Evolutionary conservation across 1,140 invertebrate genomes (phyloP).

Genomic region (Leptopilina boulardi): DNA sequence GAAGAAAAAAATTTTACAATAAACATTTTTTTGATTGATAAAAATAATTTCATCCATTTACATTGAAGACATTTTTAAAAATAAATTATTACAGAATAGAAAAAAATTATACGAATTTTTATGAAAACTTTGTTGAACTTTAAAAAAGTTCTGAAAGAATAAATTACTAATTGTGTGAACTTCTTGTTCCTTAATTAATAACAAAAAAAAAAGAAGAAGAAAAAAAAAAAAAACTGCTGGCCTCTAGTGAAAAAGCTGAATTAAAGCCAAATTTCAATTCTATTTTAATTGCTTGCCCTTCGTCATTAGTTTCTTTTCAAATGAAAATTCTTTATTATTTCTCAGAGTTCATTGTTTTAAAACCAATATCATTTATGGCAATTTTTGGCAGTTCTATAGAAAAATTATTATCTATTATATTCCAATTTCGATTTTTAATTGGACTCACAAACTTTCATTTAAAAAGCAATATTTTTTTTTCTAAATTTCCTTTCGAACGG

Average conservation of each 20-base stretch:
- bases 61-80: too few relatives aligned
- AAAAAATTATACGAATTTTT: not conserved
- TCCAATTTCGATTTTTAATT: too few relatives aligned
- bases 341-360: not conserved
- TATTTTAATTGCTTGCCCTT: not conserved
- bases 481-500: too few relatives aligned
- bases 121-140: not conserved
- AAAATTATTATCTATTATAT: not conserved
- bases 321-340: not conserved
- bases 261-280: not conserved
- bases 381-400: not conserved
- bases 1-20: too few relatives aligned
- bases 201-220: not conserved
- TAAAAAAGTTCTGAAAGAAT: not conserved
- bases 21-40: too few relatives aligned
- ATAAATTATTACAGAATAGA: not conserved
- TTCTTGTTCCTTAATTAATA: not conserved
- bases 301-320: not conserved
- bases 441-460: too few relatives aligned
- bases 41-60: too few relatives aligned
- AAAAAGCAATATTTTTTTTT: too few relatives aligned
- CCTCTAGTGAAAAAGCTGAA: not conserved
- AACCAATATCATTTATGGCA: not conserved
- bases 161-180: not conserved
- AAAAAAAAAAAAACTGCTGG: not conserved